A percentile compares a stretch with the other conserved stretches of the same genome.
Conservation (phyloP, 1,140 invertebrate species). For the Scaptomyza pallida region DNA sequence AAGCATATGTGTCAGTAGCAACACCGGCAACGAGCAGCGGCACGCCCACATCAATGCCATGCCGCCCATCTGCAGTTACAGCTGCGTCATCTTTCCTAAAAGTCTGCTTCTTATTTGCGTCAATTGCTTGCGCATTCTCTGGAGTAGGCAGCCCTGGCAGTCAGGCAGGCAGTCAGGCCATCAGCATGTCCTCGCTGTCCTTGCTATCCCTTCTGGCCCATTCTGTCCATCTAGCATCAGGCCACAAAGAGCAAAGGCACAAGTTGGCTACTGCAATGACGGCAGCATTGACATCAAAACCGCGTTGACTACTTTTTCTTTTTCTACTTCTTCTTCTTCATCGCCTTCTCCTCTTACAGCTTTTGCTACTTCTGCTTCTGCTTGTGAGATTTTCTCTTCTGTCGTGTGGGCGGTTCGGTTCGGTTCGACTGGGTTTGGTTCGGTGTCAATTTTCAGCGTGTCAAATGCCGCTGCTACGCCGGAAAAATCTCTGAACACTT, state of each 20-base stretch:
- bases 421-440: too few species aligned
- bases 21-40: background rate
- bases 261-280: slow-evolving; percentile 18
- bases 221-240: background rate
- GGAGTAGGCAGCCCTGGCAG: background rate
- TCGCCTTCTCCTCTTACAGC: too few species aligned
- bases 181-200: too few species aligned
- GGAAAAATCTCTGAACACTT: too few species aligned
- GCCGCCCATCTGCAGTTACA: slow-evolving; percentile 51
- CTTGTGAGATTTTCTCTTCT: background rate
- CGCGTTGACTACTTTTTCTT: slow-evolving; percentile 3
- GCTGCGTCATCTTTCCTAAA: slow-evolving; percentile 34
- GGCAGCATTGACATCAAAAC: slow-evolving; percentile 25
- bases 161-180: slow-evolving; percentile 1
- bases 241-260: background rate
- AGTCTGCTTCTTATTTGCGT: slow-evolving; percentile 74
- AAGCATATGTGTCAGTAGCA: slow-evolving; percentile 61
- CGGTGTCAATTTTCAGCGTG: background rate
- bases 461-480: too few species aligned
- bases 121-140: slow-evolving; percentile 74
- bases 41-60: slow-evolving; percentile 2
- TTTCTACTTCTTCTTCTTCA: background rate
- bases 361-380: too few species aligned
- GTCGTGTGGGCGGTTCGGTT: background rate
- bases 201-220: background rate